A percentile compares a stretch with the other conserved stretches of the same genome.
phyloP scores from a whole-genome alignment of 1,140 invertebrate genomes.

The Drosophila malerkotliana region DNA sequence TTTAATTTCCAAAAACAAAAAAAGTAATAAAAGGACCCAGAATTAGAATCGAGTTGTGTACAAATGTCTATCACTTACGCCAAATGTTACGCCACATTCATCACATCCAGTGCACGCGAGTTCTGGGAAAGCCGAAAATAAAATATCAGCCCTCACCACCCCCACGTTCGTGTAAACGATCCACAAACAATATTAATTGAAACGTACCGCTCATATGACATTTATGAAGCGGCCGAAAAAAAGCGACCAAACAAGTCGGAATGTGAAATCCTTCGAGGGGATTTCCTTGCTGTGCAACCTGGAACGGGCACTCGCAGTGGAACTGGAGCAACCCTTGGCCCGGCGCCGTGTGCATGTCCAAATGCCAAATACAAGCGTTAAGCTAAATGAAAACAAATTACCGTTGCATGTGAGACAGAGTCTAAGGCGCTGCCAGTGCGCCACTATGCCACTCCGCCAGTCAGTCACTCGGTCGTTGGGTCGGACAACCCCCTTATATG shows the following conservation, averaged over 20 bases:
- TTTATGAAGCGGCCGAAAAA: constrained; percentile 66
- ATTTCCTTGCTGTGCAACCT: not conserved
- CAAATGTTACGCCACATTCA: constrained; percentile 65
- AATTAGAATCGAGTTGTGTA: constrained; percentile 10
- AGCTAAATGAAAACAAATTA: constrained; percentile 83
- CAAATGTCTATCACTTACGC: constrained; percentile 64
- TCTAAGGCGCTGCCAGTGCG: constrained; percentile 24
- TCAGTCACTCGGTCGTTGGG: constrained; percentile 3
- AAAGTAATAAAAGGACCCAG: constrained; percentile 2
- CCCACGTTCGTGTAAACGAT: constrained; percentile 35
- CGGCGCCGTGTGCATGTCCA: constrained; percentile 74
- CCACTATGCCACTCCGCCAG: constrained; percentile 4
- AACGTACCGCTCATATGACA: constrained; percentile 74
- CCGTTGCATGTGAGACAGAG: constrained; percentile 69
- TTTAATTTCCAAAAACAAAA: constrained; percentile 1
- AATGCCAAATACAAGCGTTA: constrained; percentile 81
- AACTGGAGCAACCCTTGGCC: constrained; percentile 54
- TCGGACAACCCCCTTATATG: constrained; percentile 23
- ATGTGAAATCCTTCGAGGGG: constrained; percentile 1
- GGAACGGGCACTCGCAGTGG: not conserved
- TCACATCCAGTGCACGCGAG: constrained; percentile 53
- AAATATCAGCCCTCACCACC: constrained; percentile 2
- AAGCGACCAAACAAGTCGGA: constrained; percentile 21
- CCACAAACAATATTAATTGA: constrained; percentile 77
- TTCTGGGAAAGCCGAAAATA: constrained; percentile 50